Evolutionary conservation across 2,888 invertebrate species (phyloP), one percentile per base, ranked within the genome.

Genomic region (Kryphioiulus occultus): DNA sequence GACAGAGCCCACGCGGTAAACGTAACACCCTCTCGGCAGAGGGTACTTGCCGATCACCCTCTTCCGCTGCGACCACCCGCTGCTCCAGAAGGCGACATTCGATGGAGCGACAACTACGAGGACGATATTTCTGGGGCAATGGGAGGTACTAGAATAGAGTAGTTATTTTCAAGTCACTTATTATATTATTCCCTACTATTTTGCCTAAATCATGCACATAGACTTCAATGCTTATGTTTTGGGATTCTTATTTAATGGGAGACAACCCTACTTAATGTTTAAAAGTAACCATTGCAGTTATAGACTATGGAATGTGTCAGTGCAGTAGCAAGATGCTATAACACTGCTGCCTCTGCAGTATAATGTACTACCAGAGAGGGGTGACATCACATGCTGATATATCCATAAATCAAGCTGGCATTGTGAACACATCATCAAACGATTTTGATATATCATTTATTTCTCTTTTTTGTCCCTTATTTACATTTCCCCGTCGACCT

Each of bases 121-220:
- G 90, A 90, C 53, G 90, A 90, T 88, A 88, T 90, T 17, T 89
- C 90, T 17, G 90, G 90, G 22, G 90, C 90, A 1, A 90, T 90
- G 90, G 90, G 90, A 10, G 90, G 90, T 1, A 89, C 90, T 22
- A 90, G 47, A 26, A 88, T 88, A 59, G 59, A 88, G 82, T 85
- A 32, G 88, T n/a, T 32, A 26, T 87, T 32, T 59, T 59, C 26
- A 47, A 47, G 42, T 85, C 17, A 85, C 7, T 85, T 42, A 85
- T 68, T 68, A 68, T 68, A 68, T 68, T 68, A 22, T 68, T 68
- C 22, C 22, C 22, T 22, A 26, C 59, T 68, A 22, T 68, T 68
- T 68, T 85, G 44, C 44, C 42, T 85, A 22, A 22, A n/a, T 68
- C 59, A 68, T 68, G 59, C 59, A 68, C 59, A 68, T 68, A 68